Evolutionary conservation across 2,113 vertebrate genomes (phyloP), one percentile per base, ranked within the genome.

Genomic region (Pollachius pollachius): DNA sequence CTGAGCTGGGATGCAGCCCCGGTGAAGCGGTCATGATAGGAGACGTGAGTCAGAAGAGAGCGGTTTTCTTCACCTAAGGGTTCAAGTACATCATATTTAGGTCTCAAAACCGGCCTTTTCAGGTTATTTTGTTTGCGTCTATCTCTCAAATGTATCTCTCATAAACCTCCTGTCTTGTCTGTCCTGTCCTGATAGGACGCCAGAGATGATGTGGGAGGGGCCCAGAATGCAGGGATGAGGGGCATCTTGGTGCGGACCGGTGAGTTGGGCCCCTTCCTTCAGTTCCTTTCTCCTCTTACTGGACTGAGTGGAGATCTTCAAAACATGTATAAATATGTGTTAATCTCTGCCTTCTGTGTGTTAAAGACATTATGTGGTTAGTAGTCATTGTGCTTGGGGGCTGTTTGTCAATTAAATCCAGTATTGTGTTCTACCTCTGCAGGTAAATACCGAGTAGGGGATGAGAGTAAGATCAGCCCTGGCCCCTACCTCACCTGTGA

Each of bases 191-290:
- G 52, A 48, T 82, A 98, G 97, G 97, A 99, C 67, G 94, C 92
- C 84, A 91, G 96, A 86, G 97, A 96, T 69, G 97, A 99, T 52
- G 93, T 99, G 16, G 95, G 93, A 0, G 97, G 97, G 0, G 96
- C 96, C 67, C 97, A 99, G 89, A 89, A 88, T 0, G 83, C 87
- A 0, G 96, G 96, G 62, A 96, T 99, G 94, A 83, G 93, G 78
- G 97, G 97, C 72, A 98, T 99, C 88, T 88, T 99, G 60, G 97
- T 99, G 0, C 92, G 85, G 87, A 98, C 97, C 0, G 96, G 97
- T 99, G 80, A 76, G 93, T 54, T 15, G n/a, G 12, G 34, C 41
- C 15, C n/a, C 9, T n/a, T 61, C 19, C 18, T 12, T 23, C 15
- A 23, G 19, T 41, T n/a, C 30, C 27, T 37, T 8, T n/a, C 30